These are phyloP conservation scores for Rhagium mordax DNA, from an alignment of 2,888 invertebrate species.

Conservation along the genomic window DNA sequence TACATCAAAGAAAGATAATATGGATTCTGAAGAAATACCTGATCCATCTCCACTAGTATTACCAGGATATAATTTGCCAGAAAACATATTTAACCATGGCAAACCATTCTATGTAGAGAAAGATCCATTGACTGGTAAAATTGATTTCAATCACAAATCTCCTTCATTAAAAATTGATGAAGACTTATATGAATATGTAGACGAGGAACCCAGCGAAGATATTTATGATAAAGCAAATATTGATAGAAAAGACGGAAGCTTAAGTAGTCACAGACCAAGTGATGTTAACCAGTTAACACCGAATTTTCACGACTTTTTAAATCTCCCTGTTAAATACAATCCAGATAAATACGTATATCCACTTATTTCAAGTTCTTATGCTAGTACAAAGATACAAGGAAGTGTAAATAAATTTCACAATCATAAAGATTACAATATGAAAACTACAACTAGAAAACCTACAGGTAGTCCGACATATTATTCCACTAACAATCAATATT, in stretches of 20 bases:
- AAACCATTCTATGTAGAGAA: constrained; percentile 81
- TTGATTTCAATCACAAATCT: constrained; percentile 76
- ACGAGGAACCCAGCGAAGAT: constrained; percentile 58
- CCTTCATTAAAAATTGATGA: constrained; percentile 65
- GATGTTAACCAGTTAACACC: constrained; percentile 77
- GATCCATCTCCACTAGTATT: constrained; percentile 67
- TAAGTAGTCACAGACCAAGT: constrained; percentile 71
- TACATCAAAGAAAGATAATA: constrained; percentile 15
- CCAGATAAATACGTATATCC: constrained; percentile 80
- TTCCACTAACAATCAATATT: constrained; percentile 55
- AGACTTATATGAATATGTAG: constrained; percentile 62
- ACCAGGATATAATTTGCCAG: constrained; percentile 70
- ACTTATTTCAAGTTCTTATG: constrained; percentile 80
- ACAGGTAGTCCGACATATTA: constrained; percentile 66
- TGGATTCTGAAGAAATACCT: constrained; percentile 64
- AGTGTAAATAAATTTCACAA: constrained; percentile 74
- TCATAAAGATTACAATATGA: constrained; percentile 66
- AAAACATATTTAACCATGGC: constrained; percentile 78
- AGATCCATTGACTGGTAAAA: constrained; percentile 78
- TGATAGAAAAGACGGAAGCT: constrained; percentile 69
- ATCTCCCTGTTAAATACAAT: constrained; percentile 79
- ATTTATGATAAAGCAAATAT: constrained; percentile 68
- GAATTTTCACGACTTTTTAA: constrained; percentile 79
- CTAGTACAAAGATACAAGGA: constrained; percentile 81
- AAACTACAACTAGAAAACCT: constrained; percentile 65